phyloP scores from a whole-genome alignment of 2,797 vertebrate genomes.

The Odontamblyopus rebecca region DNA sequence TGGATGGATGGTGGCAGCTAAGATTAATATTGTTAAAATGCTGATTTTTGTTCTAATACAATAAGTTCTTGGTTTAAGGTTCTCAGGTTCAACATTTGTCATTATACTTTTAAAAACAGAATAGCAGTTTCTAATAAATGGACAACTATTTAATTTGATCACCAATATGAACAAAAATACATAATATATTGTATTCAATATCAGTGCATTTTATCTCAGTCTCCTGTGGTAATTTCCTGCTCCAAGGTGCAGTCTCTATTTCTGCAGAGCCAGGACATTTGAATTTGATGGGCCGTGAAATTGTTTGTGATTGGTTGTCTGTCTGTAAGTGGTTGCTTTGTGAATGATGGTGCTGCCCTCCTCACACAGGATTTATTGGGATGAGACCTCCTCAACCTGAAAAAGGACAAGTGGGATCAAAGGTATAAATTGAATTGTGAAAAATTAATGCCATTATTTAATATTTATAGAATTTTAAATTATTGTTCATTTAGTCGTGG shows the following conservation, averaged over 20 bases:
- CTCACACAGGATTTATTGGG: background rate
- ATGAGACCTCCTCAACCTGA: background rate
- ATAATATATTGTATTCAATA: too few relatives aligned
- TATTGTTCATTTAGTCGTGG: background rate
- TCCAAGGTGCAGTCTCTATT: background rate
- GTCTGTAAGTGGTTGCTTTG: conserved; percentile 6
- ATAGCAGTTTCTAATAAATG: background rate
- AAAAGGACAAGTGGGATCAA: background rate
- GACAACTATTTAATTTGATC: too few relatives aligned
- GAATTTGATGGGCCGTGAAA: conserved; percentile 11
- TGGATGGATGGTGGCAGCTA: too few relatives aligned
- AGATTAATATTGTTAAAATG: too few relatives aligned
- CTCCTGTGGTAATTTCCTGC: background rate
- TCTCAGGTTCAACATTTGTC: too few relatives aligned
- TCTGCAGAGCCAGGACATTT: conserved; percentile 2
- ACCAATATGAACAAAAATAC: too few relatives aligned
- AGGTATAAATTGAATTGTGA: background rate
- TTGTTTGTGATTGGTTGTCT: conserved; percentile 12
- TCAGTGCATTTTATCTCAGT: too few relatives aligned
- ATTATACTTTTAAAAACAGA: background rate
- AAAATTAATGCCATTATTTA: background rate
- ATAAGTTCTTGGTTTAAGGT: too few relatives aligned
- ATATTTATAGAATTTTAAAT: conserved; percentile 3
- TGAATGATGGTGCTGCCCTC: background rate
- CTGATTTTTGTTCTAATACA: too few relatives aligned